These are phyloP conservation scores for Tinea pellionella DNA, from an alignment of 2,888 invertebrate species.

Conservation along the genomic window DNA sequence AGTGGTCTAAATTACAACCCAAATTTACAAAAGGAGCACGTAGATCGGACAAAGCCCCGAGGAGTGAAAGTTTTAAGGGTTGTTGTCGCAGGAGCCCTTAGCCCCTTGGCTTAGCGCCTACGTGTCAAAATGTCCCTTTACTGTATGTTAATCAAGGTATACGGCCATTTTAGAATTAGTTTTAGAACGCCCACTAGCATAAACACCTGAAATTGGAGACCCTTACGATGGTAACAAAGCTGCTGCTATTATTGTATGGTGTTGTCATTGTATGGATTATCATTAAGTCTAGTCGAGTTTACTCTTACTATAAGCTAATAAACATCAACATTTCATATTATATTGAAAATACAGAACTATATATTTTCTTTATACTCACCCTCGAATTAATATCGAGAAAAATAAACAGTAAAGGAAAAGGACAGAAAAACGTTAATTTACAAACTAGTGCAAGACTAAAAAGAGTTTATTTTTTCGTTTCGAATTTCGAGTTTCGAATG, in stretches of 20 bases:
- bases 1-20: conserved; percentile 17
- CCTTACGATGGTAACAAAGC: background rate
- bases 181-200: conserved; percentile 20
- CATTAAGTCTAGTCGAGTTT: background rate
- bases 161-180: conserved; percentile 23
- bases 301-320: too few species aligned
- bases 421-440: too few species aligned
- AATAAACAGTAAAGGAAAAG: too few species aligned
- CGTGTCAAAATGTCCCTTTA: conserved; percentile 16
- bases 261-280: background rate
- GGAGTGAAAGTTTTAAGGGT: conserved; percentile 17
- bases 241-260: background rate
- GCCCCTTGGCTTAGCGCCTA: conserved; percentile 17
- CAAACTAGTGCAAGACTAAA: too few species aligned
- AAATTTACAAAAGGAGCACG: conserved; percentile 23
- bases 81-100: conserved; percentile 16
- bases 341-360: too few species aligned
- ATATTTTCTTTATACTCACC: too few species aligned
- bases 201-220: conserved; percentile 12
- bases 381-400: too few species aligned
- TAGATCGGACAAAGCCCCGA: conserved; percentile 16
- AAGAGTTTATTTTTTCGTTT: too few species aligned
- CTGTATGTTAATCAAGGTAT: conserved; percentile 28
- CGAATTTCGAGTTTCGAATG: too few species aligned
- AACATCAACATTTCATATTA: too few species aligned